Evolutionary conservation across 1,140 invertebrate genomes (phyloP), one percentile per base, ranked within the genome.

Genomic region (Bombus polaris): DNA sequence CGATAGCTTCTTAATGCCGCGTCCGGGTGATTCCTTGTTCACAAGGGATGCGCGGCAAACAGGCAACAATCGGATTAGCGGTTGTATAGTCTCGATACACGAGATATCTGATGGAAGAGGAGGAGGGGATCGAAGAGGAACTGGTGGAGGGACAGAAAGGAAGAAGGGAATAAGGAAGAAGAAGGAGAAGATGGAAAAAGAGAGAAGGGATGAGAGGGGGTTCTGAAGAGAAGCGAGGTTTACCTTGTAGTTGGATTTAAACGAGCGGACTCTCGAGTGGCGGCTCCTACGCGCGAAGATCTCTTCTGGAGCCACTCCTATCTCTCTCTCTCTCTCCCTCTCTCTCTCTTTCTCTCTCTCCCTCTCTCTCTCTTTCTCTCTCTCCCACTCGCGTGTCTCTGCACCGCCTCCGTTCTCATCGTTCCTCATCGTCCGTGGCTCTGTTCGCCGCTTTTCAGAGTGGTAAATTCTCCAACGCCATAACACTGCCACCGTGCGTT

Each of bases 401-500:
- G 5, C 35, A 12, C 25, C 25, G 42, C 57, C 57, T 42, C 57
- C 47, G 44, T 18, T 57, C 73, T 32, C 73, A 53, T 77, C 47
- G 53, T 53, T n/a, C 22, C 72, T n/a, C 47, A 53, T 53, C 47
- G 47, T 53, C 28, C 53, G 13, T 39, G 53, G 32, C 35, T 53
- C 22, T 25, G 37, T 79, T 62, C 75, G 53, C 57, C 59, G 84
- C 74, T 87, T 89, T 83, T 66, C 88, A 66, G 76, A 88, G 89
- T 90, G 89, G 89, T 89, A 92, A 91, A 92, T 89, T 91, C 87
- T 85, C 83, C 62, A 92, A 84, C 86, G 85, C 84, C 88, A 89
- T 92, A 91, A 90, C 87, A 91, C 72, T 82, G 87, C 79, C 91
- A 86, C 86, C 87, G 84, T 91, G 81, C 81, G 91, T 92, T 92